Evolutionary conservation across 2,797 vertebrate species (phyloP), one percentile per base, ranked within the genome.

Genomic region (Falco peregrinus): DNA sequence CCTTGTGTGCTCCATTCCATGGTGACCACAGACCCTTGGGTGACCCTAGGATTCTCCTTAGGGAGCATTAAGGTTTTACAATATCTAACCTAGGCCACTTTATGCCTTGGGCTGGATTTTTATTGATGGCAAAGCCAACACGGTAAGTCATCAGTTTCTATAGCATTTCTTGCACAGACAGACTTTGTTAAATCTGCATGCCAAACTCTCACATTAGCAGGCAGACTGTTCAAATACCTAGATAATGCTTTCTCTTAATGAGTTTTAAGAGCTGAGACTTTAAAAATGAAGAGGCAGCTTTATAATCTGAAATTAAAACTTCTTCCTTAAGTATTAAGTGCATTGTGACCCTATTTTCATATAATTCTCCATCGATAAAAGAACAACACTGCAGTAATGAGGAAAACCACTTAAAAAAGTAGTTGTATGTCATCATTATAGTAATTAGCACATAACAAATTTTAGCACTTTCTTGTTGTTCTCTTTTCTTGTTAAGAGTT

Each of bases 371-470:
- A 96, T 93, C 87, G 78, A 37, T 78, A 96, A 93, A 89, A 89
- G 70, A 93, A 71, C 95, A 78, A 69, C 53, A 59, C 63, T 87
- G 56, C 64, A 97, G 90, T 57, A 94, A 75, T 18, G 37, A 70
- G 22, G 37, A 67, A 96, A 91, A 29, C 0, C 43, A 77, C 65
- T 91, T 92, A 31, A 68, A 91, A 87, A 95, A 84, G 75, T 13
- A 92, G n/a, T 63, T 91, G n/a, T 45, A 43, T 76, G 53, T 89
- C 64, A 95, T 88, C 81, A 53, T 75, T 90, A 82, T 47, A 87
- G 79, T 70, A 97, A 97, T 97, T 92, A 97, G 94, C 53, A 96
- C 86, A 77, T 60, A 96, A 87, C 33, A 91, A 83, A 91, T 79
- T 90, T 86, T 65, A 87, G 85, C 59, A 92, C 47, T 68, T 95